Conservation (phyloP, 2,888 invertebrate genomes). For the Adineta ricciae region DNA sequence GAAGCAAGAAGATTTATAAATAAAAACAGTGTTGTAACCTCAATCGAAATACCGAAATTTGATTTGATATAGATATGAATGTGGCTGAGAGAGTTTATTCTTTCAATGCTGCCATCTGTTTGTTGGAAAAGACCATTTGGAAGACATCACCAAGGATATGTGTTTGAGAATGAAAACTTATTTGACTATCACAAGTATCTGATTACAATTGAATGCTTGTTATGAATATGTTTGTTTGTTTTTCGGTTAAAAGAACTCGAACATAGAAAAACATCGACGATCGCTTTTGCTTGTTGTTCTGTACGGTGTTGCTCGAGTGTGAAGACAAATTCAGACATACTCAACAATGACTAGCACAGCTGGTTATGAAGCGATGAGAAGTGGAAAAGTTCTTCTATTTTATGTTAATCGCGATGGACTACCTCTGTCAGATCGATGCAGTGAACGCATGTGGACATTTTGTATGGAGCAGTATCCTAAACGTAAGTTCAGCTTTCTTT, state of each 20-base stretch:
- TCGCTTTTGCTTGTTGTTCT: not conserved
- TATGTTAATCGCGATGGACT: slow-evolving; percentile 26
- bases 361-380: not conserved
- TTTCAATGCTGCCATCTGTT: not conserved
- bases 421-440: slow-evolving; percentile 22
- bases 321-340: not conserved
- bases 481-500: not conserved
- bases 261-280: not conserved
- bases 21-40: not conserved
- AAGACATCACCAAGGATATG: not conserved
- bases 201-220: not conserved
- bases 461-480: slow-evolving; percentile 24
- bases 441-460: slow-evolving; percentile 26
- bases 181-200: not conserved
- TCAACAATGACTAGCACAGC: not conserved
- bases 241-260: not conserved
- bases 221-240: not conserved
- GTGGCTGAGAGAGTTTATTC: no score
- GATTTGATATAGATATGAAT: no score
- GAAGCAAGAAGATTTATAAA: not conserved
- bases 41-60: not conserved
- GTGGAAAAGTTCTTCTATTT: slow-evolving; percentile 1
- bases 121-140: not conserved
- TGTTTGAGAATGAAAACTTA: not conserved
- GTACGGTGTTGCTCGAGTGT: not conserved